Evolutionary conservation across 2,888 invertebrate genomes (phyloP).

Genomic region (Apamea crenata): DNA sequence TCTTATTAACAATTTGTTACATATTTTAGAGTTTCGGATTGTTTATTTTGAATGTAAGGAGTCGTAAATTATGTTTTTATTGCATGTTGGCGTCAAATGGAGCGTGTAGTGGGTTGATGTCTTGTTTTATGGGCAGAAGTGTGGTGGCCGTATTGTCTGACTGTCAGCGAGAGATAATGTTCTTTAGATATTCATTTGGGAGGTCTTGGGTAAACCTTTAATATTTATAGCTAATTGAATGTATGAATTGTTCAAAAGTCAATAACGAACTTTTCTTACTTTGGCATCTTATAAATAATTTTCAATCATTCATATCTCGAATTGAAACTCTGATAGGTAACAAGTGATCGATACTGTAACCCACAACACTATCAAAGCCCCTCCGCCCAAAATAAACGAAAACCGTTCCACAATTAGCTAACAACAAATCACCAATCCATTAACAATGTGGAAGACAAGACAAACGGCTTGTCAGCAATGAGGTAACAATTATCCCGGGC

Average conservation of each 20-base stretch:
- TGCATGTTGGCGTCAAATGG: constrained; percentile 59
- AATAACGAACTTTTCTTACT: neutral
- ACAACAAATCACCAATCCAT: constrained; percentile 84
- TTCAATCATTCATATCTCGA: neutral
- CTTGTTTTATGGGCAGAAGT: constrained; percentile 57
- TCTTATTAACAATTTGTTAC: constrained; percentile 84
- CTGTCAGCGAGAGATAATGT: constrained; percentile 17
- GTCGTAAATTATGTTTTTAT: constrained; percentile 74
- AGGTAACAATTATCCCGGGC: constrained; percentile 82
- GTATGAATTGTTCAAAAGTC: neutral
- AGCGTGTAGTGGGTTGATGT: constrained; percentile 53
- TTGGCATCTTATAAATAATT: neutral
- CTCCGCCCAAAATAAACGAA: constrained; percentile 55
- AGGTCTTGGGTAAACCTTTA: neutral
- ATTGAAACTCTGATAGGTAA: neutral
- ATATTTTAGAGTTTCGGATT: constrained; percentile 70
- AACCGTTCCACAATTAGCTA: constrained; percentile 73
- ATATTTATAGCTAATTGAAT: too few relatives aligned
- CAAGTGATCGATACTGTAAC: constrained; percentile 17
- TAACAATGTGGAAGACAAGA: constrained; percentile 81
- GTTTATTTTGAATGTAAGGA: constrained; percentile 76
- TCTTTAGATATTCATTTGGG: neutral
- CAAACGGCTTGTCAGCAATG: constrained; percentile 80
- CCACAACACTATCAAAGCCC: constrained; percentile 17
- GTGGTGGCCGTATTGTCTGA: constrained; percentile 42